These are phyloP conservation scores for Craterocephalus amniculus DNA, from an alignment of 2,797 vertebrate genomes.

Conservation along the genomic window DNA sequence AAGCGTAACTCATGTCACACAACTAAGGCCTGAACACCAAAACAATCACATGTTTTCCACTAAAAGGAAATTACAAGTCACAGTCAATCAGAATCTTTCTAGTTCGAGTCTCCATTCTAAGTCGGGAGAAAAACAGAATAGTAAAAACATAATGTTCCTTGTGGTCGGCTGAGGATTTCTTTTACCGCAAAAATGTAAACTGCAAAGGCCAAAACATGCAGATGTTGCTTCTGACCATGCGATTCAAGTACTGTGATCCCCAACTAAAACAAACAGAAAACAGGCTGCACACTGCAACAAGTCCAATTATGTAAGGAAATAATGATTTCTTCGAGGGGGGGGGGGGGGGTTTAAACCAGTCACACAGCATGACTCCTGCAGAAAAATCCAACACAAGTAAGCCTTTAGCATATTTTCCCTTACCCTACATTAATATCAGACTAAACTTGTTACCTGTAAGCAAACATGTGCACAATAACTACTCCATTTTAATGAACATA, in stretches of 20 bases:
- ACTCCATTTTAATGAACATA: slow-evolving; percentile 22
- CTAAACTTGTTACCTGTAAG: slow-evolving; percentile 12
- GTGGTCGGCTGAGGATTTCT: slow-evolving; percentile 55
- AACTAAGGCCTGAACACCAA: slow-evolving; percentile 33
- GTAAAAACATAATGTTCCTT: slow-evolving; percentile 69
- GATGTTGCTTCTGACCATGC: slow-evolving; percentile 32
- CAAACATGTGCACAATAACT: background rate
- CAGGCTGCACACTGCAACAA: slow-evolving; percentile 28
- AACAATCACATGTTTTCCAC: slow-evolving; percentile 41
- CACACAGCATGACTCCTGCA: slow-evolving; percentile 29
- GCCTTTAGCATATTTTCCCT: slow-evolving; percentile 8
- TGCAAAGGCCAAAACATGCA: slow-evolving; percentile 49
- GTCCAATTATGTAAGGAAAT: slow-evolving; percentile 48
- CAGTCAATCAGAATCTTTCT: slow-evolving; percentile 43
- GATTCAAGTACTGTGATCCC: slow-evolving; percentile 23
- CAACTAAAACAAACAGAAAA: slow-evolving; percentile 3
- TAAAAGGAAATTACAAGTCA: slow-evolving; percentile 42
- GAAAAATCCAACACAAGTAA: slow-evolving; percentile 39
- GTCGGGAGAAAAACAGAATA: slow-evolving; percentile 39
- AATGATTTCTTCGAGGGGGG: slow-evolving; percentile 33
- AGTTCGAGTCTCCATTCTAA: slow-evolving; percentile 36
- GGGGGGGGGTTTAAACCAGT: slow-evolving; percentile 35
- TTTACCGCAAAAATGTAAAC: slow-evolving; percentile 61
- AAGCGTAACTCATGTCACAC: slow-evolving; percentile 32
- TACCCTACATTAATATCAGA: slow-evolving; percentile 1